phyloP scores from a whole-genome alignment of 2,113 vertebrate species.

The Sebastes fasciatus region DNA sequence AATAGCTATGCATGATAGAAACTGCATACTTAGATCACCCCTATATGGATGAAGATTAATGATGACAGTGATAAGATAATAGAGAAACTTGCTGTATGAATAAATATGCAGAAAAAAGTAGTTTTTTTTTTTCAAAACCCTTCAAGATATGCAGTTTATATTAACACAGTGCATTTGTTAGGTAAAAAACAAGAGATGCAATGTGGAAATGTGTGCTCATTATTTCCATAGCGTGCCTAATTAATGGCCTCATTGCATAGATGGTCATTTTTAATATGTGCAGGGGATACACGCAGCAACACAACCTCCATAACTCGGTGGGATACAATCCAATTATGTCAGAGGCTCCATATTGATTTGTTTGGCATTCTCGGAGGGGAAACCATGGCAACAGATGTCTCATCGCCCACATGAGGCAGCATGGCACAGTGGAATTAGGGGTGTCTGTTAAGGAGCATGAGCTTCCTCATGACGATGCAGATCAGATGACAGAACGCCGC shows the following conservation, averaged over 20 bases:
- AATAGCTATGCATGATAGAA: background rate
- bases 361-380: constrained; percentile 67
- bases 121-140: background rate
- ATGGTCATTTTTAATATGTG: constrained; percentile 21
- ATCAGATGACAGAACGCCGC: constrained; percentile 56
- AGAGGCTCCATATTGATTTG: constrained; percentile 69
- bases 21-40: background rate
- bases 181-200: background rate
- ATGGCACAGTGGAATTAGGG: constrained; percentile 48
- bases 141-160: background rate
- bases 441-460: constrained; percentile 41
- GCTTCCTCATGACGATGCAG: constrained; percentile 49
- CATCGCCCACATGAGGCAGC: constrained; percentile 53
- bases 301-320: constrained; percentile 41
- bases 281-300: constrained; percentile 5
- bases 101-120: background rate
- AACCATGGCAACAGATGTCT: constrained; percentile 85
- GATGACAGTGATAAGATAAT: background rate
- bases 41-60: background rate
- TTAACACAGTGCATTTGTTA: background rate
- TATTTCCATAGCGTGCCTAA: background rate
- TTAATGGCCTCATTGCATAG: constrained; percentile 17
- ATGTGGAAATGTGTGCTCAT: background rate
- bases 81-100: background rate
- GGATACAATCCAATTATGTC: constrained; percentile 77